These are phyloP conservation scores for Syncerus caffer DNA, from an alignment of 2,797 vertebrate species.

Conservation along the genomic window DNA sequence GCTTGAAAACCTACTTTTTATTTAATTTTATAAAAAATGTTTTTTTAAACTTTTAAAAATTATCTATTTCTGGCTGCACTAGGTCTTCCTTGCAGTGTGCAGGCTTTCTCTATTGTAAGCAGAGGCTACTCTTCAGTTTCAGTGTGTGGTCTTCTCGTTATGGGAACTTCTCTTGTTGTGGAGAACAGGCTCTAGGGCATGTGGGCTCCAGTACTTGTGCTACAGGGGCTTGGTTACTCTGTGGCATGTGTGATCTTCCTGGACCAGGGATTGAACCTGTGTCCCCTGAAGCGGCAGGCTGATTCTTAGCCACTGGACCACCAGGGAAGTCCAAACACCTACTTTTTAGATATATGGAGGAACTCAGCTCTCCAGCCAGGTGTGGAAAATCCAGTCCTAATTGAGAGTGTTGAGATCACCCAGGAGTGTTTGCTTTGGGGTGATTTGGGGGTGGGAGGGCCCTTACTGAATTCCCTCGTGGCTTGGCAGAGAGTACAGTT, in stretches of 20 bases:
- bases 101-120: background rate
- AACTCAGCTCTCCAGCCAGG: background rate
- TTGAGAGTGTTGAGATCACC: background rate
- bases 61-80: background rate
- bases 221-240: background rate
- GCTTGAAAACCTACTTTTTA: background rate
- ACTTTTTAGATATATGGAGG: background rate
- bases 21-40: background rate
- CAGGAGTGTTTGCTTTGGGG: background rate
- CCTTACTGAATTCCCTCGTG: background rate
- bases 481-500: rapidly evolving
- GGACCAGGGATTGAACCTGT: background rate
- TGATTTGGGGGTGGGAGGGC: rapidly evolving
- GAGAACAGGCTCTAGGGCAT: background rate
- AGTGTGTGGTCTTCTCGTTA: background rate
- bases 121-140: background rate
- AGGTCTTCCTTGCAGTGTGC: background rate
- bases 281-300: background rate
- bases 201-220: background rate
- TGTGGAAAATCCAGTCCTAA: background rate
- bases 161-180: background rate
- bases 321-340: background rate
- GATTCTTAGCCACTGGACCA: background rate
- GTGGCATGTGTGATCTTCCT: background rate
- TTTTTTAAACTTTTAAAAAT: background rate